These are phyloP conservation scores for Chrysolophus pictus DNA, from an alignment of 2,797 vertebrate genomes.

Conservation along the genomic window DNA sequence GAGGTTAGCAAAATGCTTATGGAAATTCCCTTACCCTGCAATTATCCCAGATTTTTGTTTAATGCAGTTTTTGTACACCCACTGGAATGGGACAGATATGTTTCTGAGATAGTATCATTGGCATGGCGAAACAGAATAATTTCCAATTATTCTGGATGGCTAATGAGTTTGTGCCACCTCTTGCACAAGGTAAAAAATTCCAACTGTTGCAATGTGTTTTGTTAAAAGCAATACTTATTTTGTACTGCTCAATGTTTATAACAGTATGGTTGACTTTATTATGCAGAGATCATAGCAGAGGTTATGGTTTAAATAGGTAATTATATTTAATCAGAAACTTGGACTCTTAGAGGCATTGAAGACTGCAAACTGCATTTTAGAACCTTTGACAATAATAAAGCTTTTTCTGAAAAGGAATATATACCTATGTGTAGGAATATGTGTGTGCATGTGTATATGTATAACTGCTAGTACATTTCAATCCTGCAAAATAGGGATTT, in stretches of 20 bases:
- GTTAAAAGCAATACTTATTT: background rate
- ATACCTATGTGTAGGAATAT: background rate
- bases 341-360: background rate
- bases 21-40: rapidly evolving
- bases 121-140: background rate
- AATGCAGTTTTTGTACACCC: background rate
- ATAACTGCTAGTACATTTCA: background rate
- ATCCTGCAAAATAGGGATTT: background rate
- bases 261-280: background rate
- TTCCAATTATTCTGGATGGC: background rate
- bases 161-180: background rate
- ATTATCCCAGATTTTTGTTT: background rate
- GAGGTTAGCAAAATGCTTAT: background rate
- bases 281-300: background rate
- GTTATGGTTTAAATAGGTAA: background rate
- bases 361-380: background rate
- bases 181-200: background rate
- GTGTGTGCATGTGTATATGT: background rate
- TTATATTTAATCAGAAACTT: background rate
- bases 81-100: background rate
- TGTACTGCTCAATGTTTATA: background rate
- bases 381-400: background rate
- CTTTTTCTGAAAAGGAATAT: background rate
- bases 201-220: background rate
- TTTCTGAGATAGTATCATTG: background rate